phyloP scores from a whole-genome alignment of 2,797 vertebrate genomes.

The Spheniscus humboldti region DNA sequence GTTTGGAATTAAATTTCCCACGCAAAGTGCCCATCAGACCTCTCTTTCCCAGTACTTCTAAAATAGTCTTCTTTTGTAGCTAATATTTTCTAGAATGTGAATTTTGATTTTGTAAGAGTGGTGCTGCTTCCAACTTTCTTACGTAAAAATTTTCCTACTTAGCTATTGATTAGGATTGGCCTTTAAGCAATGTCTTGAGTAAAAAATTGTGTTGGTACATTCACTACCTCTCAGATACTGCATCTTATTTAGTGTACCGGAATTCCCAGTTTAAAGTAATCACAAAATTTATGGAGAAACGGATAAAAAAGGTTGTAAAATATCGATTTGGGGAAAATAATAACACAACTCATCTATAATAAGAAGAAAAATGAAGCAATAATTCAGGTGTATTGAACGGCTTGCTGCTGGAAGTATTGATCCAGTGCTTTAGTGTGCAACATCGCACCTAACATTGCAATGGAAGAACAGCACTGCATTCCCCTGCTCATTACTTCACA shows the following conservation, averaged over 20 bases:
- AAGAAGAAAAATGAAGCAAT: conserved; percentile 98
- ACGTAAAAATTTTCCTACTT: conserved; percentile 37
- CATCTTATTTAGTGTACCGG: conserved; percentile 97
- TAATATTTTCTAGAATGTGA: conserved; percentile 28
- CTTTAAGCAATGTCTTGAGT: conserved; percentile 67
- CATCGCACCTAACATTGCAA: conserved; percentile 88
- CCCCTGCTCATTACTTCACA: conserved; percentile 81
- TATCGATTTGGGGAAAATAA: conserved; percentile 92
- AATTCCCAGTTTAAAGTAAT: conserved; percentile 99
- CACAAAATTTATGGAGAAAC: conserved; percentile 99
- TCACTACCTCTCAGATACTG: conserved; percentile 72
- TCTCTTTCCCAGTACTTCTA: background rate
- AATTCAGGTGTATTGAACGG: conserved; percentile 96
- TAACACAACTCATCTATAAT: conserved; percentile 95
- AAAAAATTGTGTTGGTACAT: conserved; percentile 68
- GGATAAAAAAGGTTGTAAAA: conserved; percentile 99
- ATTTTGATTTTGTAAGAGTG: conserved; percentile 51
- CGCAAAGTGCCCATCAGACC: conserved; percentile 57
- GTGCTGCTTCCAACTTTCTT: conserved; percentile 51
- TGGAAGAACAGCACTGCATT: conserved; percentile 75
- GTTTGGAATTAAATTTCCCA: conserved; percentile 75
- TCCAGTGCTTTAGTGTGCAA: conserved; percentile 86
- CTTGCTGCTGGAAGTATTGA: conserved; percentile 88
- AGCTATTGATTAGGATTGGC: conserved; percentile 67
- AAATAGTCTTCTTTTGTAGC: background rate